phyloP scores from a whole-genome alignment of 2,113 vertebrate genomes.

The Athene noctua region DNA sequence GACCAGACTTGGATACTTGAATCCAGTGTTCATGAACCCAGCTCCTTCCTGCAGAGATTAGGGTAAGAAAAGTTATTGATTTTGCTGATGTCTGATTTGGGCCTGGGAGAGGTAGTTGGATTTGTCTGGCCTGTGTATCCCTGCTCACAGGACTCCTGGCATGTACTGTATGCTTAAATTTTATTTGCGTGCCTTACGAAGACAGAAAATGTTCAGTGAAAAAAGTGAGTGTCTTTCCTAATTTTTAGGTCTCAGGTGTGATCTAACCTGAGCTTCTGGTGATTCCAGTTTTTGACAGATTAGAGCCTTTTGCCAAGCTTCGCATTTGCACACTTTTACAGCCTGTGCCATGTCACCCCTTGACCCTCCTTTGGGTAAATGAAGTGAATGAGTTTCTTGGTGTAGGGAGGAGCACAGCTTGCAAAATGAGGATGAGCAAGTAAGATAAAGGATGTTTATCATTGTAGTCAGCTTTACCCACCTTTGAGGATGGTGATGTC shows the following conservation, averaged over 20 bases:
- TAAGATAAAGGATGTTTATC: too few species aligned
- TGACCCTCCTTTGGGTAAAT: background rate
- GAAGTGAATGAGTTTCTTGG: background rate
- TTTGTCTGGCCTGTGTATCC: background rate
- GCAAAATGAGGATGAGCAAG: background rate
- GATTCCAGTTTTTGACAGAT: background rate
- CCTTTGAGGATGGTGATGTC: constrained; percentile 89
- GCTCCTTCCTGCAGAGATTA: background rate
- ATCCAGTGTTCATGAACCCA: background rate
- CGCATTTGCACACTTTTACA: background rate
- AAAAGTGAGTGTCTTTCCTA: background rate
- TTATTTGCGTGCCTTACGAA: background rate
- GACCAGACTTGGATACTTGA: fast-evolving
- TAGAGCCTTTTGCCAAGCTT: background rate
- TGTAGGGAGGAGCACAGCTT: fast-evolving
- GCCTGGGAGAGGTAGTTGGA: background rate
- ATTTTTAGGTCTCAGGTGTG: too few species aligned
- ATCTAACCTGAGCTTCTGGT: background rate
- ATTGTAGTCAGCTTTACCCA: constrained; percentile 21
- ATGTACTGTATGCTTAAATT: fast-evolving
- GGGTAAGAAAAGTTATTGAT: background rate
- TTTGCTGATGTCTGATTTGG: background rate
- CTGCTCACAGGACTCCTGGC: background rate
- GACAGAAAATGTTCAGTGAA: background rate
- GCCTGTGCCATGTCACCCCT: background rate